These are phyloP conservation scores for Tipula helvola DNA, from an alignment of 2,888 invertebrate species.

Conservation along the genomic window DNA sequence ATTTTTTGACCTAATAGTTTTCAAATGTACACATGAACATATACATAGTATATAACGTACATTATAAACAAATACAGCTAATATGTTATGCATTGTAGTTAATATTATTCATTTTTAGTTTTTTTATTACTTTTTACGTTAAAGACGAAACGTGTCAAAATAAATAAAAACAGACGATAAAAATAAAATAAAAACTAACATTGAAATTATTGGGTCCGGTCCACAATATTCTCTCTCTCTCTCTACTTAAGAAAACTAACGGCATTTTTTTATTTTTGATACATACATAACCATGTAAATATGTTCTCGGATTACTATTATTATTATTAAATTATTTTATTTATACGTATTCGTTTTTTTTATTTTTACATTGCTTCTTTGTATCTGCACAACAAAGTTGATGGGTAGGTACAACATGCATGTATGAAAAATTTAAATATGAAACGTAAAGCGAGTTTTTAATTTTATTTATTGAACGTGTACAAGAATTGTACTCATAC, in stretches of 20 bases:
- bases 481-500: background rate
- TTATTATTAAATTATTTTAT: background rate
- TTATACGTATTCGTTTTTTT: background rate
- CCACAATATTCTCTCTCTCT: background rate
- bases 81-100: background rate
- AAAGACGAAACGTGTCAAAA: background rate
- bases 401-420: background rate
- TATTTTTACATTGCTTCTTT: background rate
- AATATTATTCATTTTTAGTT: background rate
- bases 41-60: background rate
- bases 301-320: background rate
- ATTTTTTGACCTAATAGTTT: background rate
- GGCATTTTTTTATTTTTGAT: background rate
- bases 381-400: background rate
- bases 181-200: background rate
- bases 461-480: background rate
- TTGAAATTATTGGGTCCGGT: slow-evolving; percentile 4
- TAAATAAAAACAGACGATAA: background rate
- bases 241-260: background rate
- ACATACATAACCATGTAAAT: background rate
- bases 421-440: background rate
- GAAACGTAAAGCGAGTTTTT: background rate
- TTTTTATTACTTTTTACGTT: background rate
- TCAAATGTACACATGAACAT: background rate
- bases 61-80: background rate